Base-by-base conservation (phyloP, 2,888 invertebrate genomes). In the Cheilosia soror region DNA sequence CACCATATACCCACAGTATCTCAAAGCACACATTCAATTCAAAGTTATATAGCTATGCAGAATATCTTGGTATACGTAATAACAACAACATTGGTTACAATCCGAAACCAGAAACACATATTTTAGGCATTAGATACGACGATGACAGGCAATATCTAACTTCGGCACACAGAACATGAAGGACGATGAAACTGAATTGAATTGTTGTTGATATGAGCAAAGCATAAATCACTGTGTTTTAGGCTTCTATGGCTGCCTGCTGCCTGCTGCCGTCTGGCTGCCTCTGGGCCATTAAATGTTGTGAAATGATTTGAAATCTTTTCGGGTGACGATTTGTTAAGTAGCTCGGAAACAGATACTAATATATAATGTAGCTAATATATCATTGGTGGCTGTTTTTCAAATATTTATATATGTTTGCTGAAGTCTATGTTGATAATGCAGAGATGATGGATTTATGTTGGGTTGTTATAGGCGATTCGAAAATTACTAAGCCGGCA, bases 151-250 rank as follows among this genome's bases (percentile, higher is more conserved):
- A 63, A 58, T 68, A 83, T 79, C 72, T 62, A 72, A 73, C 62
- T 76, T 63, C 37, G 51, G 73, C 5, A 73, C n/a, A 58, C 29
- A 7, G 51, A 55, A 20, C 20, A 25, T 27, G 51, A 76, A 63
- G 51, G 72, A 68, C 44, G 40, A 62, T 42, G n/a, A 42, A 33
- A 53, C 42, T 15, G 76, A 82, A 84, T 79, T 84, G 83, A 84
- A 84, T 79, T 84, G 79, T 84, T 84, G 83, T 75, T 75, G 79
- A 84, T 79, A 84, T 69, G 68, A 84, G 57, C 40, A 13, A 60
- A 66, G 53, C 79, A 84, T 84, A 84, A 84, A 84, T 84, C 83
- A 73, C 83, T 51, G 42, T 58, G 51, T 79, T 76, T 63, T 42
- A 69, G 83, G 63, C n/a, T n/a, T n/a, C n/a, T n/a, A n/a, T n/a